Percentiles rank a stretch among this genome's conserved stretches.
These are phyloP conservation scores for Bothrops jararaca DNA, from an alignment of 2,113 vertebrate species.

Conservation along the genomic window DNA sequence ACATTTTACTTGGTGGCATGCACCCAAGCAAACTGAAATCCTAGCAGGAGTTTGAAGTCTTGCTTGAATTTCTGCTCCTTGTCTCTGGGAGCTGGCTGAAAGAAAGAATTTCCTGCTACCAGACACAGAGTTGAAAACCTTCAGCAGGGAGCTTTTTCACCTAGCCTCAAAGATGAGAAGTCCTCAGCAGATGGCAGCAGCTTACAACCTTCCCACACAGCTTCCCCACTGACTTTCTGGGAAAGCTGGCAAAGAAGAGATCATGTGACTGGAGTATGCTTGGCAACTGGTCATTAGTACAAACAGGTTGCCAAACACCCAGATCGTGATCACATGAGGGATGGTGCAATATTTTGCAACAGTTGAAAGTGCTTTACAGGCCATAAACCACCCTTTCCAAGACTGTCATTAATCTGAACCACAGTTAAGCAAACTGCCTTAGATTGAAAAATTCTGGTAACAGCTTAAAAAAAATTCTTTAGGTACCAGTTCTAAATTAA, in stretches of 20 bases:
- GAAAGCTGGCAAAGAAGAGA: neutral
- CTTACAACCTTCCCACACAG: neutral
- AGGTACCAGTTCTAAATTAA: neutral
- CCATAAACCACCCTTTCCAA: neutral
- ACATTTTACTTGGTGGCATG: neutral
- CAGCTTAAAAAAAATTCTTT: neutral
- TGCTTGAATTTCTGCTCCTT: neutral
- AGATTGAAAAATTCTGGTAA: neutral
- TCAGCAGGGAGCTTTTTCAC: neutral
- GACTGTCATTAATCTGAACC: neutral
- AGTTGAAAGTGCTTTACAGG: neutral
- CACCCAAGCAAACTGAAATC: neutral
- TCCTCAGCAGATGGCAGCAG: neutral
- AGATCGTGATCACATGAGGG: neutral
- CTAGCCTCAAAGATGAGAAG: neutral
- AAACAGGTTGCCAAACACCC: neutral
- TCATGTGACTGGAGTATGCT: neutral
- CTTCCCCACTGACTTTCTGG: neutral
- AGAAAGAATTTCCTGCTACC: neutral
- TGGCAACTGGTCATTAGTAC: neutral
- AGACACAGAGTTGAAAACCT: neutral
- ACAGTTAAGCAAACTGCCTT: neutral
- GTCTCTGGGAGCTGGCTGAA: neutral
- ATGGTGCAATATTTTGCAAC: neutral
- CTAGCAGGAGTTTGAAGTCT: neutral